Percentiles rank a stretch among this genome's conserved stretches.
phyloP scores from a whole-genome alignment of 2,113 vertebrate species.

The Menidia beryllina region DNA sequence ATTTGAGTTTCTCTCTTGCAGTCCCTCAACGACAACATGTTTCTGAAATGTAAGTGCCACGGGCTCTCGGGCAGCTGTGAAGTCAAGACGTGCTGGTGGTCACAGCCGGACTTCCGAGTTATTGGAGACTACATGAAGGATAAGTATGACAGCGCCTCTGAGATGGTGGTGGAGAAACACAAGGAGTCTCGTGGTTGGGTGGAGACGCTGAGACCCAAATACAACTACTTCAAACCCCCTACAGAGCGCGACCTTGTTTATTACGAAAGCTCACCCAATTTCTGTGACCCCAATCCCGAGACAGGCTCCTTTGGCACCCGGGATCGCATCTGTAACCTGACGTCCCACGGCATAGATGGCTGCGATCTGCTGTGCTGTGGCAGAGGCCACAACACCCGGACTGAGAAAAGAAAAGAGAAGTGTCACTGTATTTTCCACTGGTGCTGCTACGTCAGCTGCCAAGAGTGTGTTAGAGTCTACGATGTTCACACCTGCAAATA shows the following conservation, averaged over 20 bases:
- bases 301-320: conserved; percentile 97
- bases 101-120: conserved; percentile 94
- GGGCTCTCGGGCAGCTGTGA: conserved; percentile 97
- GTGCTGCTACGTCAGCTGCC: conserved; percentile 99
- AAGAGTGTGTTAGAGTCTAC: conserved; percentile 94
- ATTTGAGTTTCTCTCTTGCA: conserved; percentile 47
- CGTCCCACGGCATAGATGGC: conserved; percentile 96
- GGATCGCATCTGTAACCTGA: conserved; percentile 95
- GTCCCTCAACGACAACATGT: conserved; percentile 98
- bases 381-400: conserved; percentile 96
- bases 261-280: conserved; percentile 97
- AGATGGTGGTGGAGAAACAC: conserved; percentile 99
- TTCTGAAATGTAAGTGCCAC: conserved; percentile 97
- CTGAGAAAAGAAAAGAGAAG: conserved; percentile 97
- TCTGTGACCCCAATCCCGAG: conserved; percentile 96
- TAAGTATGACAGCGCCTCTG: conserved; percentile 97
- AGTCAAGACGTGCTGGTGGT: conserved; percentile 99
- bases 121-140: conserved; percentile 98
- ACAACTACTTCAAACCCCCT: conserved; percentile 96
- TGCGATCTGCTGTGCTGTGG: conserved; percentile 98
- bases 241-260: conserved; percentile 96
- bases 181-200: conserved; percentile 97
- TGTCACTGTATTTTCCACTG: conserved; percentile 99
- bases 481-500: conserved; percentile 99
- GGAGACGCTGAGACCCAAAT: conserved; percentile 95